A percentile compares a stretch with the other conserved stretches of the same genome.
phyloP scores from a whole-genome alignment of 2,888 invertebrate genomes.

The Tenthredo amoena region DNA sequence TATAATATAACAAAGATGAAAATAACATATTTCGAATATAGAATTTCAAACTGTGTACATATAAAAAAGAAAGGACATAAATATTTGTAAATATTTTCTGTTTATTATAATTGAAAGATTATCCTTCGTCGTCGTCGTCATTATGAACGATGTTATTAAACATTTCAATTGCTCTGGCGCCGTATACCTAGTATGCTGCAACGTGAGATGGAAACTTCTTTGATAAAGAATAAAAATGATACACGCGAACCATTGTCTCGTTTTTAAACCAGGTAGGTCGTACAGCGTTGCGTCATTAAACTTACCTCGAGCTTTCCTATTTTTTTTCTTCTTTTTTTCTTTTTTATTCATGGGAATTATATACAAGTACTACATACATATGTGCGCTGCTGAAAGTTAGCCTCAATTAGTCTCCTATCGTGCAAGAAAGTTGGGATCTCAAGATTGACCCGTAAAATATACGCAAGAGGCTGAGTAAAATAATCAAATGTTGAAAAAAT shows the following conservation, averaged over 20 bases:
- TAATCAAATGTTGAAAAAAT: neutral
- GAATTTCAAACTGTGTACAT: neutral
- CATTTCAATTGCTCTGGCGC: neutral
- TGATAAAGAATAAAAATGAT: constrained; percentile 29
- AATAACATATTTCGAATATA: neutral
- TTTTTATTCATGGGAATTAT: constrained; percentile 29
- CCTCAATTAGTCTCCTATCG: neutral
- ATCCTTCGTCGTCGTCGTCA: neutral
- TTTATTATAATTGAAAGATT: neutral
- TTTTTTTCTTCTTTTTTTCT: neutral
- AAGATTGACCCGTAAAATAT: constrained; percentile 14
- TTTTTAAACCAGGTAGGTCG: neutral
- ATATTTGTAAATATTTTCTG: neutral
- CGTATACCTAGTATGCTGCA: neutral
- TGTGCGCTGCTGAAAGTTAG: constrained; percentile 20
- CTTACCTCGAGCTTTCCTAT: neutral
- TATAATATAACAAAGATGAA: neutral
- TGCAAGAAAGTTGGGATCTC: constrained; percentile 9
- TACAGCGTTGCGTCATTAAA: neutral
- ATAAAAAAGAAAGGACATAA: neutral
- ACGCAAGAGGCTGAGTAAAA: neutral
- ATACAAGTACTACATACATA: neutral
- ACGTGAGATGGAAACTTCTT: constrained; percentile 22
- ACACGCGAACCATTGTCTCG: constrained; percentile 23
- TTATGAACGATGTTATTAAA: constrained; percentile 16